These are phyloP conservation scores for Alosa sapidissima DNA, from an alignment of 2,797 vertebrate genomes.

Conservation along the genomic window DNA sequence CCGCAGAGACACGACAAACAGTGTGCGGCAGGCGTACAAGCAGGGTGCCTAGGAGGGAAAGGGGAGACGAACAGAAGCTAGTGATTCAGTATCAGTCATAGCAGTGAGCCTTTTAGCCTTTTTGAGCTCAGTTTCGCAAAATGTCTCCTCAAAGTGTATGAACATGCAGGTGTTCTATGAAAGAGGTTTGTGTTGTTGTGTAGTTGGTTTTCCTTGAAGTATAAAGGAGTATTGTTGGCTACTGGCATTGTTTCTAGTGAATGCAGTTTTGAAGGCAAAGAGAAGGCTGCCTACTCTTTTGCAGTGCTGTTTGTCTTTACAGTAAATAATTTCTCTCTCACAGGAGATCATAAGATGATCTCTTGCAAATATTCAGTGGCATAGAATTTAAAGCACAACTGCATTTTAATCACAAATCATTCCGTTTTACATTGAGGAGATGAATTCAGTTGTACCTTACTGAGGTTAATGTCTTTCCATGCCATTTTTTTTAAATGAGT, in stretches of 20 bases:
- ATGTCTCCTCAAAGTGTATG: neutral
- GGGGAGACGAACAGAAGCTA: neutral
- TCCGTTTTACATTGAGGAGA: neutral
- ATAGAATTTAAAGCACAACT: neutral
- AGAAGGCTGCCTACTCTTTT: neutral
- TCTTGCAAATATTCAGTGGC: neutral
- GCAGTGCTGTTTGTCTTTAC: neutral
- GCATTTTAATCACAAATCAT: neutral
- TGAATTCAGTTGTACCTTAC: neutral
- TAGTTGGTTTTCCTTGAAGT: constrained; percentile 33
- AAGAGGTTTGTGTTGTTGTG: constrained; percentile 25
- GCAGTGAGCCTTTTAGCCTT: neutral
- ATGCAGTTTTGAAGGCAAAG: neutral
- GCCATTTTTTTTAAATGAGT: neutral
- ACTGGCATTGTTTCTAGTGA: neutral
- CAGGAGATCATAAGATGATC: neutral
- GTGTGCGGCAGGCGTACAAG: constrained; percentile 36
- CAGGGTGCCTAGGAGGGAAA: neutral
- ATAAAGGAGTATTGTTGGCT: neutral
- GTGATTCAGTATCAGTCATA: constrained; percentile 10
- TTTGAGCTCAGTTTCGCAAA: neutral
- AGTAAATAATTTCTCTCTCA: neutral
- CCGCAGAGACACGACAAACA: constrained; percentile 39
- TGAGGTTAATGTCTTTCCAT: neutral
- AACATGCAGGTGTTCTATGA: neutral